These are phyloP conservation scores for Trachelus tabidus DNA, from an alignment of 2,888 invertebrate genomes.

Conservation along the genomic window DNA sequence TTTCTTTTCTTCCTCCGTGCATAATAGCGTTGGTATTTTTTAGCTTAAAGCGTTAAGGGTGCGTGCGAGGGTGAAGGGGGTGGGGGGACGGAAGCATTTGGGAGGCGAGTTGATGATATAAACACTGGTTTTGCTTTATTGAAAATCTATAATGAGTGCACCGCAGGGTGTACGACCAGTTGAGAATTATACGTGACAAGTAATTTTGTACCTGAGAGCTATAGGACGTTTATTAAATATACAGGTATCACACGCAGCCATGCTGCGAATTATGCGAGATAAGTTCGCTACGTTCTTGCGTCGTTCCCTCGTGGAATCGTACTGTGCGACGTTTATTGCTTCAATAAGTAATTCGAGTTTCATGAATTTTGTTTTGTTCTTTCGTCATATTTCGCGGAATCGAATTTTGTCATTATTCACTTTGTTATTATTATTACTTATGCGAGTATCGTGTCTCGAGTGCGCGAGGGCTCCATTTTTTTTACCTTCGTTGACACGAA, in stretches of 20 bases:
- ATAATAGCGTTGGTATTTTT: conserved; percentile 25
- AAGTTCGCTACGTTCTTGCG: neutral
- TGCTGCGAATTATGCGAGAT: neutral
- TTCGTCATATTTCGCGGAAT: neutral
- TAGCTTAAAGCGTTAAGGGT: conserved; percentile 23
- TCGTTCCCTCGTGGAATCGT: neutral
- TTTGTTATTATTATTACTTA: neutral
- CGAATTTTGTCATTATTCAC: neutral
- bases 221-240: conserved; percentile 12
- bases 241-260: neutral
- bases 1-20: conserved; percentile 1
- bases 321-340: neutral
- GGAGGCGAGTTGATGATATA: conserved; percentile 13
- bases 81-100: neutral
- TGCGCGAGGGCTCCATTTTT: neutral
- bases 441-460: neutral
- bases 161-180: conserved; percentile 28
- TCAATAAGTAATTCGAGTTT: neutral
- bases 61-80: neutral
- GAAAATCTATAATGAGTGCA: conserved; percentile 31
- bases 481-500: neutral
- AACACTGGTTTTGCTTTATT: conserved; percentile 39
- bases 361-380: neutral
- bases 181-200: conserved; percentile 15
- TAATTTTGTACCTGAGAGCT: conserved; percentile 41